Evolutionary conservation across 1,140 invertebrate genomes (phyloP), one percentile per base, ranked within the genome.

Genomic region (Proctacanthus coquilletti): DNA sequence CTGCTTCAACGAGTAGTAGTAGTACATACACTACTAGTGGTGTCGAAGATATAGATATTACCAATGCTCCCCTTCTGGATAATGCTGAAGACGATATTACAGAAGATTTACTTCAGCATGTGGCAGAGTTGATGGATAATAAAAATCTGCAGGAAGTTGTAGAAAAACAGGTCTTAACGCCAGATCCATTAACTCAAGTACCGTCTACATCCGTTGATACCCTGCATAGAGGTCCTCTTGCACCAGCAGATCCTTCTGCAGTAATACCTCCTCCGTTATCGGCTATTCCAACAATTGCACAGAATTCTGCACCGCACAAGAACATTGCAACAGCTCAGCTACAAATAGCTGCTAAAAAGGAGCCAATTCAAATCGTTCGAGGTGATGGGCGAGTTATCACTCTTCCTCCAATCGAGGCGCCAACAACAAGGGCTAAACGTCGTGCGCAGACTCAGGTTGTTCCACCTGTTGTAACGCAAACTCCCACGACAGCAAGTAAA

Each of bases 321-420:
- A 27, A 27, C 23, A 27, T 27, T 6, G 30, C n/a, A n/a, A n/a
- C n/a, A n/a, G n/a, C n/a, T n/a, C n/a, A n/a, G n/a, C n/a, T n/a
- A n/a, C n/a, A 14, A 40, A 38, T n/a, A n/a, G 27, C 43, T 4
- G 45, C 50, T 17, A 53, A 53, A 14, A 66, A 72, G 45, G 68
- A 74, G 45, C 68, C 70, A 0, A 71, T 74, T 41, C 75, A 82
- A 61, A 76, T 81, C 48, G 65, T 81, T 5, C 51, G 73, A 20
- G 65, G 75, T 5, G 76, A 79, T 52, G 78, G 77, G 5, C 63
- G 78, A 27, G 63, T 83, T 14, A 77, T 83, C 35, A 78, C 75
- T 5, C 56, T 84, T 39, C 80, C 80, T 13, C 80, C 80, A 2
- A 80, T 83, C 29, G 80, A 83, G 62, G 74, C 79, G 18, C 80